phyloP scores from a whole-genome alignment of 2,888 invertebrate genomes.

The Eristalinus sepulchralis region DNA sequence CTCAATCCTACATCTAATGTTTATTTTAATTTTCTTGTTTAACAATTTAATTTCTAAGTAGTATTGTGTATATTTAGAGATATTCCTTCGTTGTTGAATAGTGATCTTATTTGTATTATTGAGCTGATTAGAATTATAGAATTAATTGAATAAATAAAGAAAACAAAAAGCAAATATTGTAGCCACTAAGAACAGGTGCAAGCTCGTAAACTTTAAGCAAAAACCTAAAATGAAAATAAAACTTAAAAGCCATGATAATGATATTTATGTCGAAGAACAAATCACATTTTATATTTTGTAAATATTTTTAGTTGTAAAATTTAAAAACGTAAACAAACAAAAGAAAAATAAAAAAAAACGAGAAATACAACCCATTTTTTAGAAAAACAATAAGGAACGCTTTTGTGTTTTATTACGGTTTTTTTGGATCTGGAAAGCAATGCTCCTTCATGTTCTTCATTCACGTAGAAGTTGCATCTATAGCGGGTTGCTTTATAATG shows the following conservation, averaged over 20 bases:
- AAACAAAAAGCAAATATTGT: conserved; percentile 21
- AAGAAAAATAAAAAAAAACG: conserved; percentile 34
- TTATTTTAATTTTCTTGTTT: background rate
- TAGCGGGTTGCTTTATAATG: no score
- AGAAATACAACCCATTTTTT: conserved; percentile 60
- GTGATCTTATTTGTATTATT: conserved; percentile 67
- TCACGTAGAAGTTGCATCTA: no score
- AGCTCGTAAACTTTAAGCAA: conserved; percentile 61
- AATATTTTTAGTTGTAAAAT: conserved; percentile 69
- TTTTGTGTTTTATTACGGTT: conserved; percentile 29
- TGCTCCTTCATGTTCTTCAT: background rate
- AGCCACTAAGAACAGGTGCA: conserved; percentile 65
- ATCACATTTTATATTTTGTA: conserved; percentile 71
- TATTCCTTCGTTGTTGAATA: conserved; percentile 67
- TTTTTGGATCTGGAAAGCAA: no score
- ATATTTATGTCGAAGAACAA: conserved; percentile 69
- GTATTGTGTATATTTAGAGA: conserved; percentile 61
- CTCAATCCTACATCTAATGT: background rate
- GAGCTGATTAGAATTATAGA: conserved; percentile 55
- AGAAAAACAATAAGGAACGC: conserved; percentile 44
- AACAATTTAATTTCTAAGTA: conserved; percentile 35
- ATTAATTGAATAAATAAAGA: background rate
- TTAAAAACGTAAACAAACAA: conserved; percentile 41
- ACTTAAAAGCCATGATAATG: conserved; percentile 67
- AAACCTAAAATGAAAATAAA: conserved; percentile 5